A percentile compares a stretch with the other conserved stretches of the same genome.
These are phyloP conservation scores for Geophilus truncorum DNA, from an alignment of 2,888 invertebrate species.

Conservation along the genomic window DNA sequence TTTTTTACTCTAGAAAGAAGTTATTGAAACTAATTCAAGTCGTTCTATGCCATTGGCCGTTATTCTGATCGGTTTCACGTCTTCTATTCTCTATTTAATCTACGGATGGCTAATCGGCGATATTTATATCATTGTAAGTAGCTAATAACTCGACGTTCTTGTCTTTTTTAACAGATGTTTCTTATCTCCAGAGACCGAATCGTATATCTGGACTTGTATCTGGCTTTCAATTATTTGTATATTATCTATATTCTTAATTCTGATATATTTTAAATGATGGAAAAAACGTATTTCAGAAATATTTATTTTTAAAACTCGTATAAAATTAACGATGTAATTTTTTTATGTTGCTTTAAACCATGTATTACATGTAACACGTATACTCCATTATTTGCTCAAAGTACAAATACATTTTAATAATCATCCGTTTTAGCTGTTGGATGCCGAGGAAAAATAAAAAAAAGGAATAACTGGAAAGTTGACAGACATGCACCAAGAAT, in stretches of 20 bases:
- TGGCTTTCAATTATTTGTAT: not conserved
- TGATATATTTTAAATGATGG: too few species aligned
- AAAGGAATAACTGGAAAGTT: not conserved
- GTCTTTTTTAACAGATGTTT: not conserved
- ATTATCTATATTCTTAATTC: not conserved
- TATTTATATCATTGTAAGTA: not conserved
- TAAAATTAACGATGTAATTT: not conserved
- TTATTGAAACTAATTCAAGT: not conserved
- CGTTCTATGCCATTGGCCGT: not conserved
- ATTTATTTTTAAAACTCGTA: not conserved
- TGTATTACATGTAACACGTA: not conserved
- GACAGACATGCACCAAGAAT: not conserved
- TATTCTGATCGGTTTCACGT: not conserved
- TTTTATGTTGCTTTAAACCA: not conserved
- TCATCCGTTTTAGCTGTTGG: not conserved
- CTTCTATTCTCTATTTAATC: not conserved
- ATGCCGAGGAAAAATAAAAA: not conserved
- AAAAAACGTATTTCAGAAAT: too few species aligned
- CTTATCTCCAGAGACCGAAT: not conserved
- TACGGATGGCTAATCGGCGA: not conserved
- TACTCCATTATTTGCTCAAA: not conserved
- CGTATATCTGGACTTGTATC: not conserved
- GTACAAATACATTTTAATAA: not conserved
- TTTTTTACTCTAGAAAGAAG: not conserved
- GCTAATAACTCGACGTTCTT: not conserved